Percentiles rank a stretch among this genome's conserved stretches.
phyloP scores from a whole-genome alignment of 2,888 invertebrate species.

The Trichopoda pennipes region DNA sequence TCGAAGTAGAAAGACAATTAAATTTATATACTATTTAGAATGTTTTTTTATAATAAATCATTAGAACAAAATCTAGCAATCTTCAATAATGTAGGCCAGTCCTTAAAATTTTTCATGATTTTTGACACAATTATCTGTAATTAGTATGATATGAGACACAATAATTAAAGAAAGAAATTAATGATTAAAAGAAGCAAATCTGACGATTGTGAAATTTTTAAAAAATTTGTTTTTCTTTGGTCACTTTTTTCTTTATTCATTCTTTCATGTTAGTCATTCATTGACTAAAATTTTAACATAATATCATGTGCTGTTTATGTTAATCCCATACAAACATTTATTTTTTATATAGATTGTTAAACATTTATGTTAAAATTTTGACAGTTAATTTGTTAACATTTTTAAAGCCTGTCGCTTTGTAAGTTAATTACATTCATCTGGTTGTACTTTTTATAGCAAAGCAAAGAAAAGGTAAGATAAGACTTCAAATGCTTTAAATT shows the following conservation, averaged over 20 bases:
- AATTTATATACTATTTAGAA: too few species aligned
- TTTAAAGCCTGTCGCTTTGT: constrained; percentile 66
- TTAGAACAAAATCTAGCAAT: too few species aligned
- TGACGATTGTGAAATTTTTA: constrained; percentile 32
- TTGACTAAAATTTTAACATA: constrained; percentile 32
- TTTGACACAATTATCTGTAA: neutral
- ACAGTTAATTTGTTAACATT: constrained; percentile 70
- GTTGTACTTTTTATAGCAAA: constrained; percentile 41
- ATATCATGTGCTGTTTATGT: constrained; percentile 23
- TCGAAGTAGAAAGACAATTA: too few species aligned
- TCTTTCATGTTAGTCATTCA: constrained; percentile 53
- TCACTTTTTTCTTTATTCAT: constrained; percentile 35
- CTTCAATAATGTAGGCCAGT: too few species aligned
- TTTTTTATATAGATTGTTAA: constrained; percentile 48
- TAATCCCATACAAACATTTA: constrained; percentile 1
- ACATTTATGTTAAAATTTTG: constrained; percentile 66
- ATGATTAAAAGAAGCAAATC: constrained; percentile 3
- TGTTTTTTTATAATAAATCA: too few species aligned
- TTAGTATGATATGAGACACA: neutral
- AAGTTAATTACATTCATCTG: constrained; percentile 57
- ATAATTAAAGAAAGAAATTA: constrained; percentile 9
- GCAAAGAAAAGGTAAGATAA: constrained; percentile 2
- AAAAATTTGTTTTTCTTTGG: constrained; percentile 8
- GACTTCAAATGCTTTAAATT: too few species aligned
- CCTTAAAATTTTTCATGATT: too few species aligned